Evolutionary conservation across 2,888 invertebrate species (phyloP), one percentile per base, ranked within the genome.

Genomic region (Hypercompe scribonia): DNA sequence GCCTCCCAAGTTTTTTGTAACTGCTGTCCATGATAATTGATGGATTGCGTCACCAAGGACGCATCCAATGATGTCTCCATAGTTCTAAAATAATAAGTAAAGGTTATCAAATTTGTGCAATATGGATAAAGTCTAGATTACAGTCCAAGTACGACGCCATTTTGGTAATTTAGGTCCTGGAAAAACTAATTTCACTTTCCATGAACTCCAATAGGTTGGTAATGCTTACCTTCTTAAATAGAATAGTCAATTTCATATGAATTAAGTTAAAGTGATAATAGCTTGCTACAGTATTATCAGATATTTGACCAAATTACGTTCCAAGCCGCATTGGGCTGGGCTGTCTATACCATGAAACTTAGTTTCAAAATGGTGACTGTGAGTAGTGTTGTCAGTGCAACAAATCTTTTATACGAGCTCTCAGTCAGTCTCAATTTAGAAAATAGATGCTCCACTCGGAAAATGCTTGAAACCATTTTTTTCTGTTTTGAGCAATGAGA

Each of bases 1-100:
- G 97, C 97, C 90, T 98, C 98, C 98, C 98, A 98, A 85, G 98
- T 97, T 94, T 98, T 98, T 93, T 98, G 98, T 82, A 98, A 95
- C 87, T 98, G 98, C 87, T 98, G 98, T 3, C 98, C 98, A 95
- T 98, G 98, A 91, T 97, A 98, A 94, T 98, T 97, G 84, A 98
- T 94, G 78, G 97, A 96, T 88, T 97, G 97, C 89, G 97, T 94
- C 90, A 98, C 96, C 87, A 96, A 88, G 78, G 95, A 91, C 94
- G 94, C 92, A 89, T 96, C 95, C 94, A 96, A 81, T 63, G 92
- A 86, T 21, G 92, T 84, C 72, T 96, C 96, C 95, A 95, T 96
- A 28, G 65, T 85, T 68, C 90, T 90, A 80, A 0, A 81, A 84
- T 33, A 77, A 81, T 67, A 24, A 64, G 63, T 67, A 24, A 69